Base-by-base conservation (phyloP, 2,113 vertebrate species). In the Salvelinus alpinus region DNA sequence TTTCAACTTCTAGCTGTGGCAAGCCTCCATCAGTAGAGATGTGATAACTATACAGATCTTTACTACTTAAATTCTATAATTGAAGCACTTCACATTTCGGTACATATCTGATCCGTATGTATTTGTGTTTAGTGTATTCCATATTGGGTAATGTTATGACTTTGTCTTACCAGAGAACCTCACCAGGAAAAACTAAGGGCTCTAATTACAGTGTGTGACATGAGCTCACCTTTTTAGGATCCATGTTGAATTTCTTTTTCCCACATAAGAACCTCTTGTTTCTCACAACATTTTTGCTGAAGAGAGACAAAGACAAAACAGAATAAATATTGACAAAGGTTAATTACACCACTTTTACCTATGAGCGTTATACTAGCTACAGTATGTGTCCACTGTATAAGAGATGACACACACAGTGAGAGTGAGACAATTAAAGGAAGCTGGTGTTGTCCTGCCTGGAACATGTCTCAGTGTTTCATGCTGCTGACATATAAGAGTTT, bases 211-310 rank as follows among this genome's bases (percentile, higher is more conserved):
- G 3, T 18, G 16, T 24, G 11, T 25, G 0, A 29, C 1, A 64
- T 11, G 71, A n/a, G 48, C 90, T 79, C 83, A 96, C 96, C 92
- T 94, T 95, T 80, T 87, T 81, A 6, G 95, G 96, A 73, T 97
- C 94, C 95, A 96, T 95, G 87, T 98, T 98, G 88, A 98, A 98
- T 83, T 96, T 98, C 91, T 98, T 98, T 76, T 94, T 92, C 12
- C 97, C 97, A 1, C 90, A 74, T 11, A 91, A 86, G 31, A 96
- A 91, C 73, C 90, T 86, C 76, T 94, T 94, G 78, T 93, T 94
- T 79, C 76, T 95, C 76, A 93, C 79, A 4, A 84, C 76, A 44
- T 88, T 85, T 85, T 95, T 96, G 79, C 95, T 96, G 83, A 18
- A 80, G 87, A 27, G 68, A 74, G 38, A 80, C 1, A 77, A 29